These are phyloP conservation scores for Subacronicta megacephala DNA, from an alignment of 2,888 invertebrate species.

Conservation along the genomic window DNA sequence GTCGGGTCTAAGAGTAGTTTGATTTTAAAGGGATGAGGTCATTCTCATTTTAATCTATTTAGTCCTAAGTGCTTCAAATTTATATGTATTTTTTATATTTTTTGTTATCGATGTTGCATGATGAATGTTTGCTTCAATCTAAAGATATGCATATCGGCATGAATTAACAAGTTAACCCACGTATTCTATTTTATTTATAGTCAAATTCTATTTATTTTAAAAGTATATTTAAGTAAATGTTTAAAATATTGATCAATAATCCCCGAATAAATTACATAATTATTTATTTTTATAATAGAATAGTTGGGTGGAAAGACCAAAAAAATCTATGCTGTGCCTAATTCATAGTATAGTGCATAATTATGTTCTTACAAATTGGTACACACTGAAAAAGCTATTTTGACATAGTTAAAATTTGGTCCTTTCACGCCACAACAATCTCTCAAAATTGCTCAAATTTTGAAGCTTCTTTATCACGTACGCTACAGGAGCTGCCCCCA, in stretches of 20 bases:
- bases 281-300: constrained; percentile 9
- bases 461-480: constrained; percentile 14
- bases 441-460: constrained; percentile 1
- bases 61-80: constrained; percentile 62
- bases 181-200: constrained; percentile 52
- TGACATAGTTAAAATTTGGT: constrained; percentile 8
- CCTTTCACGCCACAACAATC: constrained; percentile 12
- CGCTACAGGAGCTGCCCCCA: constrained; percentile 83
- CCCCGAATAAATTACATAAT: constrained; percentile 27
- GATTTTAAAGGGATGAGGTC: constrained; percentile 72
- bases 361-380: too few species aligned
- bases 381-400: neutral
- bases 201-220: constrained; percentile 27
- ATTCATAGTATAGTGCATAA: too few species aligned
- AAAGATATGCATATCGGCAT: constrained; percentile 82
- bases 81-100: constrained; percentile 66
- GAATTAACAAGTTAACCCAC: constrained; percentile 62
- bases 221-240: constrained; percentile 42
- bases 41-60: constrained; percentile 86
- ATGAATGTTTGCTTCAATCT: constrained; percentile 81
- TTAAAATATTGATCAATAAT: constrained; percentile 48
- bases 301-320: constrained; percentile 26
- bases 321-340: neutral
- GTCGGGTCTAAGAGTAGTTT: constrained; percentile 61
- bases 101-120: constrained; percentile 84